These are phyloP conservation scores for Phrynocephalus vlangalii DNA, from an alignment of 2,797 vertebrate species.

Conservation along the genomic window DNA sequence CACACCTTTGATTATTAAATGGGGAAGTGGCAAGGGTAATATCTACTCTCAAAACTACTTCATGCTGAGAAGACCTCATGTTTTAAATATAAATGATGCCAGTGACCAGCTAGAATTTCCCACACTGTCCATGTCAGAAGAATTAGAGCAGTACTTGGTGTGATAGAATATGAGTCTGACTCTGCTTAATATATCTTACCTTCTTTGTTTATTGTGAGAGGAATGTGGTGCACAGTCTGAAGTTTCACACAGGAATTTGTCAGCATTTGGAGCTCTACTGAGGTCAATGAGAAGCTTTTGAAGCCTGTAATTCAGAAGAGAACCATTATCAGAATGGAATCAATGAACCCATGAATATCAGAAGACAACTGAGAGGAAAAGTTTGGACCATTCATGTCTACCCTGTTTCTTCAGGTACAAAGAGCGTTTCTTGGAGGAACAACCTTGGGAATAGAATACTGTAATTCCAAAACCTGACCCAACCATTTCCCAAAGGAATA, in stretches of 20 bases:
- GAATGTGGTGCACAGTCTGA: conserved; percentile 93
- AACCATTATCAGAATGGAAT: not conserved
- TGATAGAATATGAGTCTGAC: not conserved
- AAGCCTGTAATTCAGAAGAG: conserved; percentile 80
- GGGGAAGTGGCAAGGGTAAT: too few relatives aligned
- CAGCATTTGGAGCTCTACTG: conserved; percentile 95
- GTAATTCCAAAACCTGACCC: too few relatives aligned
- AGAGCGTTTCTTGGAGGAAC: too few relatives aligned
- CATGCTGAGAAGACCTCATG: not conserved
- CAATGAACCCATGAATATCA: not conserved
- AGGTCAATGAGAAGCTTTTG: conserved; percentile 93
- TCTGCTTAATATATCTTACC: conserved; percentile 75
- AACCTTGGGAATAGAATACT: not conserved
- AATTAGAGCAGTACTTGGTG: not conserved
- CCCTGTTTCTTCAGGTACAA: not conserved
- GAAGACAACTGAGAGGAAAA: not conserved
- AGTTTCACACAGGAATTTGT: conserved; percentile 96
- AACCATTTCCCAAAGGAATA: too few relatives aligned
- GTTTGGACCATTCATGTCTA: not conserved
- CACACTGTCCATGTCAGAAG: not conserved
- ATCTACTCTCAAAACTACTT: not conserved
- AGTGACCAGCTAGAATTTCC: not conserved
- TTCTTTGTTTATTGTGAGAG: conserved; percentile 94
- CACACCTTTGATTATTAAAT: too few relatives aligned
- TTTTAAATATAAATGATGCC: not conserved